Evolutionary conservation across 2,113 vertebrate genomes (phyloP), one percentile per base, ranked within the genome.

Genomic region (Chelonoidis abingdonii): DNA sequence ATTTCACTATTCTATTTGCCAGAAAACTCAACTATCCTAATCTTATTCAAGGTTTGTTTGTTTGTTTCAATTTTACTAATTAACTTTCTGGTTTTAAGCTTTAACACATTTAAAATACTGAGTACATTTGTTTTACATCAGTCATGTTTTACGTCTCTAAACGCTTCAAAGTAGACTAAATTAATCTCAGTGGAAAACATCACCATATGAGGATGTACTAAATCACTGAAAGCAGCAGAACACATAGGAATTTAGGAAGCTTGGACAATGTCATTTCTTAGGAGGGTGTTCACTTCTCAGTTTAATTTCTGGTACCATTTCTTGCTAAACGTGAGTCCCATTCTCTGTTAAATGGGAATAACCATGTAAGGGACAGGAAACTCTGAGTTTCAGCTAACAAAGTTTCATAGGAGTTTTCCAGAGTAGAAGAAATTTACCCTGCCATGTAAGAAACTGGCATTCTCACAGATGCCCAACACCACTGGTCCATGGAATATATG

Each of bases 191-290:
- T 1, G 4, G 92, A 72, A 80, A n/a, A 2, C 10, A 79, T 31
- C 31, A 65, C 62, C 29, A 11, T 2, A 62, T 10, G 21, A 0
- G 0, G 10, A 50, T 4, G 38, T 81, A 57, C 56, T 9, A 88
- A 79, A 3, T 3, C 69, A 87, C 11, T 53, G 35, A 88, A 10
- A 53, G 10, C 56, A 83, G 53, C 27, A 12, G 44, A 0, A 59
- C 69, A 56, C 38, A 7, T 38, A 5, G 69, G 76, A 79, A 2
- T 2, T 0, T 0, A 10, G 49, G 19, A 76, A 22, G 41, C 8
- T 44, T 54, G 16, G 10, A n/a, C 14, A 90, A 85, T 87, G 12
- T 3, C 47, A 47, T 10, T 8, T 56, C 12, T 54, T 72, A 50
- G 12, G 19, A 72, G 50, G 84, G 87, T 4, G 41, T 29, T 29